Evolutionary conservation across 2,888 invertebrate species (phyloP), one percentile per base, ranked within the genome.

Genomic region (Eristalis arbustorum): DNA sequence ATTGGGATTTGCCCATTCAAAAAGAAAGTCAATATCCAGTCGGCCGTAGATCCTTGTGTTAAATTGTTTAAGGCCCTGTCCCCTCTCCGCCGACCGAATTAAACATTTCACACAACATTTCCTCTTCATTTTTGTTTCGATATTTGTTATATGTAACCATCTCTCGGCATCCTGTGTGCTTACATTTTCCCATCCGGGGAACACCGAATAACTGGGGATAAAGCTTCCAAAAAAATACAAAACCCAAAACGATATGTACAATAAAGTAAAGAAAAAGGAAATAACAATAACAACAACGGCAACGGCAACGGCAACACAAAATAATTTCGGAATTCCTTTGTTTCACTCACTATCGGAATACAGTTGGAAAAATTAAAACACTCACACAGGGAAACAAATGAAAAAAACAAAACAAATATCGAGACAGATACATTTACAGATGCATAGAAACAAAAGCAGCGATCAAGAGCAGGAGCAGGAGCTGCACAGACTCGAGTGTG

Each of bases 251-350:
- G 73, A 84, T 80, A 78, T 84, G 61, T 62, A 82, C 49, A 78
- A 85, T 77, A 78, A 78, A 71, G 75, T 69, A 25, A 69, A 75
- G 64, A 62, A 73, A 72, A 69, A 42, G 56, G 28, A 67, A 67
- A 57, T 63, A 67, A 61, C 49, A 57, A 34, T 34, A 59, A 57
- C 23, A 72, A 40, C 67, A 66, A 63, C 37, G 40, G 56, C 6
- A n/a, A 71, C 63, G 59, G 72, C 66, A 74, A 77, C 69, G 49
- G 62, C 49, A 25, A 40, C 31, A 85, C 31, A 85, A 87, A 87
- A 87, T 87, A 82, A 87, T 87, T 71, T 78, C 63, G 85, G 82
- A 87, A 87, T 87, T 87, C 85, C 85, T 87, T 87, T 87, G 82
- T 87, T 87, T 82, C 74, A 82, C 85, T 42, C 42, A 82, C 85